phyloP scores from a whole-genome alignment of 2,113 vertebrate genomes.

The Numenius arquata region DNA sequence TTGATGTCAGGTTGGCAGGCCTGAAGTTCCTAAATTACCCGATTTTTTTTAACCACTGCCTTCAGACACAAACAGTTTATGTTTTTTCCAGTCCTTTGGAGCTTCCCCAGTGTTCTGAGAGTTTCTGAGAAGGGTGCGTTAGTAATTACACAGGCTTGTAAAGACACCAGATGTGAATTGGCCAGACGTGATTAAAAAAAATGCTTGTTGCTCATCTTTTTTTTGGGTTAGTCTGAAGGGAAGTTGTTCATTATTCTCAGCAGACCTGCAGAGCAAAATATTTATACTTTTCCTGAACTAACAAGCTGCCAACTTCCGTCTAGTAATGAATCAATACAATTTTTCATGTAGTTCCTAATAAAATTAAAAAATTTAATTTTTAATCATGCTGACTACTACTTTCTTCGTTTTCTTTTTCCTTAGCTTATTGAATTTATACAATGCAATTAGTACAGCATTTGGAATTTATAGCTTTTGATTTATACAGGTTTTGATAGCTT shows the following conservation, averaged over 20 bases:
- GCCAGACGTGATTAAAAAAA: neutral
- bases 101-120: neutral
- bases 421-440: slow-evolving; percentile 25
- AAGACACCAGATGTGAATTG: neutral
- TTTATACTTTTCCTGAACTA: neutral
- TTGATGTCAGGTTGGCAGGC: neutral
- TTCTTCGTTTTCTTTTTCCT: neutral
- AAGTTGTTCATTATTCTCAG: neutral
- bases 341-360: slow-evolving; percentile 3
- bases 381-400: neutral
- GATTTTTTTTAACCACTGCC: neutral
- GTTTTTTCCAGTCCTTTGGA: neutral
- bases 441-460: slow-evolving; percentile 10
- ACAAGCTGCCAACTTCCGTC: neutral
- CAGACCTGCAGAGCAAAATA: neutral
- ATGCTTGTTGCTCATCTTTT: neutral
- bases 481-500: neutral
- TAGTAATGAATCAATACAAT: neutral
- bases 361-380: neutral
- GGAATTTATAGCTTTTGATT: slow-evolving; percentile 11
- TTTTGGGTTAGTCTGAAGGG: neutral
- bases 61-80: neutral
- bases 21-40: neutral
- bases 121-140: neutral
- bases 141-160: neutral